Conservation (phyloP, 2,113 vertebrate species). For the Thamnophis sirtalis region DNA sequence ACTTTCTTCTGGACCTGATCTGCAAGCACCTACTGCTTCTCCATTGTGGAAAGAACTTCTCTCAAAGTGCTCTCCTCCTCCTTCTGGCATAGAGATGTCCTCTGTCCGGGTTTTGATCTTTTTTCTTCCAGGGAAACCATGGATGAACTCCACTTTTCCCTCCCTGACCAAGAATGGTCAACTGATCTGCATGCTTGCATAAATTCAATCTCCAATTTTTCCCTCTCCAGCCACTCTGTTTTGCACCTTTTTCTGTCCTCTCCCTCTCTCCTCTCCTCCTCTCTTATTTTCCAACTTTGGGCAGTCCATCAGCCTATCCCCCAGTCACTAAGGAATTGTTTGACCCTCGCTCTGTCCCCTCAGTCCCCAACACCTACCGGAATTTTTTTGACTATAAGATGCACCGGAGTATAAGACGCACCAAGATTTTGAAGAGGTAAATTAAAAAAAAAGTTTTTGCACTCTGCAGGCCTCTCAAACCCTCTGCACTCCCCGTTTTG, state of each 20-base stretch:
- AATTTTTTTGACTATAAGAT: too few species aligned
- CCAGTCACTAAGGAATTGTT: neutral
- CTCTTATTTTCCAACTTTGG: neutral
- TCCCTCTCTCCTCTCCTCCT: neutral
- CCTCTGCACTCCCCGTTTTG: too few species aligned
- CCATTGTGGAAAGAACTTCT: neutral
- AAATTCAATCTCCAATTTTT: neutral
- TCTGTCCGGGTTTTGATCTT: neutral
- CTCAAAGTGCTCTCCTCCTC: neutral
- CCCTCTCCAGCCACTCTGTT: neutral
- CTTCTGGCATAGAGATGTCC: neutral
- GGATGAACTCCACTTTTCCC: neutral
- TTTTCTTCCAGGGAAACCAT: neutral
- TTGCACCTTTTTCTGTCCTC: neutral
- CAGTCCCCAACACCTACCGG: neutral
- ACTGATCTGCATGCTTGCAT: neutral
- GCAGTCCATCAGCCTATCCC: neutral
- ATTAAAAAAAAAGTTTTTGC: too few species aligned
- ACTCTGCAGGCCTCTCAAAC: too few species aligned
- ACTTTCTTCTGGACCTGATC: neutral
- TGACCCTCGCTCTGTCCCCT: neutral
- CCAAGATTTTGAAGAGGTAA: too few species aligned
- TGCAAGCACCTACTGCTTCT: neutral
- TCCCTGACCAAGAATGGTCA: neutral
- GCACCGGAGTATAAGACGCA: too few species aligned